Base-by-base conservation (phyloP, 2,113 vertebrate species). In the Taxidea taxus region DNA sequence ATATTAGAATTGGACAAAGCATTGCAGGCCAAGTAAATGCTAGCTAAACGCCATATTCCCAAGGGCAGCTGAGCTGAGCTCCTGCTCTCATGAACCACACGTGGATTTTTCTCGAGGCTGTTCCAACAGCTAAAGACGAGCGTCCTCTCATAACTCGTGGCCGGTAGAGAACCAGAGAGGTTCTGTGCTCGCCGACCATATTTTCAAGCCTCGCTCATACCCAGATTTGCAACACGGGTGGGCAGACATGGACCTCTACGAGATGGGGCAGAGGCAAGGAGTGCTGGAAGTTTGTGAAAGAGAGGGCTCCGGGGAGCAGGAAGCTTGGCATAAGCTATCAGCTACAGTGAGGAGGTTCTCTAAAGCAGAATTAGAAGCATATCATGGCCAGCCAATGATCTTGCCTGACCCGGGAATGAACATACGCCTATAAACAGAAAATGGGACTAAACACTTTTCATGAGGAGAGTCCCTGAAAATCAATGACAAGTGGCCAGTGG, bases 1-100 rank as follows among this genome's bases (percentile, higher is more conserved):
- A 95, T 96, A 95, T 98, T 90, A 95, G 96, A 96, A 97, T 74
- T 66, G 96, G 96, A 94, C 95, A 94, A 90, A 95, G 94, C 95
- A 93, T 12, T 25, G 88, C 96, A 87, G 94, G 91, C 70, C 92
- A 97, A 96, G 91, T 95, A 95, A 93, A 93, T 97, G 72, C 66
- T 27, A 60, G 93, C 78, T 96, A 95, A 96, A 92, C 49, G 86
- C 93, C 83, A 9, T 49, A 68, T 68, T 85, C 96, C 92, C 94
- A 10, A 54, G 91, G 80, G 92, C 91, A 20, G 54, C 37, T 0
- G 27, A 83, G 83, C 78, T 8, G 39, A 44, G 54, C 51, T 20
- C 70, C 91, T 29, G 74, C 56, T 62, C 80, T 91, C 70, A 47
- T 0, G 18, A 72, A 21, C 27, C 58, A 44, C 37, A 34, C 7